Percentiles rank a stretch among this genome's conserved stretches.
Evolutionary conservation across 2,888 invertebrate genomes (phyloP).

Genomic region (Druceiella hillmani): DNA sequence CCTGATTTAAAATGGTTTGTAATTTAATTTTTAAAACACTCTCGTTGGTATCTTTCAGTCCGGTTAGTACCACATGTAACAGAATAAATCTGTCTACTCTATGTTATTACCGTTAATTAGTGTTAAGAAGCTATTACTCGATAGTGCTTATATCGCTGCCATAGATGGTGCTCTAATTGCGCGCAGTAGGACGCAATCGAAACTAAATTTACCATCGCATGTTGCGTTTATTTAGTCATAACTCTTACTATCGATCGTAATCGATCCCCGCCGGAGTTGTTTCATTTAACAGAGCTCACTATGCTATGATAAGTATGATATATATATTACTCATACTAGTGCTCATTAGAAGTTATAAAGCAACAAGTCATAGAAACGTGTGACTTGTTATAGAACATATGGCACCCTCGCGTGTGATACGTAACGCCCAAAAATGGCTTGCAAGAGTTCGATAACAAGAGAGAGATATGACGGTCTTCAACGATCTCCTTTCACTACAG

Average conservation of each 20-base stretch:
- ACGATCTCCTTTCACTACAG: no score
- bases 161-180: neutral
- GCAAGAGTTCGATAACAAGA: no score
- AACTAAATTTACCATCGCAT: neutral
- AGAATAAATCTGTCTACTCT: neutral
- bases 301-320: neutral
- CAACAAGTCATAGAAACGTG: no score
- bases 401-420: no score
- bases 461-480: no score
- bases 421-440: no score
- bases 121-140: neutral
- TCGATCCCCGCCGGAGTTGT: neutral
- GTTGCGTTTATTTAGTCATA: neutral
- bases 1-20: no score
- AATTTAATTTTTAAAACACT: no score
- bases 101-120: neutral
- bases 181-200: constrained; percentile 1
- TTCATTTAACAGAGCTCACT: neutral
- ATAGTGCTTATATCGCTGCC: neutral
- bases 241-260: neutral
- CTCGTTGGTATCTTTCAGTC: no score
- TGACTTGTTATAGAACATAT: no score
- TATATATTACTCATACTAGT: neutral
- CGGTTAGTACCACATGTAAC: no score
- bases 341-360: neutral